Evolutionary conservation across 2,888 invertebrate species (phyloP), one percentile per base, ranked within the genome.

Genomic region (Cheilosia scutellata): DNA sequence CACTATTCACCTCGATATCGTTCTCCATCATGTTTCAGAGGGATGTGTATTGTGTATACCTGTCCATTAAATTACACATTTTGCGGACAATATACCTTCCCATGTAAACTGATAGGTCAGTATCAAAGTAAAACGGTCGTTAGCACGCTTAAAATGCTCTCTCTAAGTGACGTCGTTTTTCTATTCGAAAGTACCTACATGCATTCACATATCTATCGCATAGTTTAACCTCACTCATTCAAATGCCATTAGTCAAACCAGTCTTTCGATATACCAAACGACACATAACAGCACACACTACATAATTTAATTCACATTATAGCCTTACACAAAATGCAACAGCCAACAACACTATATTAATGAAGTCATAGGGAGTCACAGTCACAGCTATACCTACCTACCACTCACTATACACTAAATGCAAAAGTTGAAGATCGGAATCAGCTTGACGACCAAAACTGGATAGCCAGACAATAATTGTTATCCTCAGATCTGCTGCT

Each of bases 201-300:
- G 13, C 44, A 31, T 27, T 42, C 42, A 20, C 20, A 42, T 51
- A 27, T 25, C 27, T 51, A 51, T 27, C 11, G 51, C 11, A 44
- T 20, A 29, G 16, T 1, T 37, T 37, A 71, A 71, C 71, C 58
- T 49, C 16, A 37, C 58, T 71, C 60, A 68, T 77, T 68, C 53
- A 77, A 77, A 77, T 77, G 76, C 44, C 68, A 77, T 77, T 77
- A 77, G 68, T 68, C 76, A 77, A 77, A 77, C 76, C 42, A 68
- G 76, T 44, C 62, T 5, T 25, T 29, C n/a, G 16, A 29, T 7
- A 60, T 60, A 27, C 6, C 27, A 27, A 31, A 31, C 62, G 16
- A 16, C 44, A 16, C 44, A 47, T 31, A 62, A 62, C 44, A 47
- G n/a, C 44, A 31, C 5, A 62, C 62, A 13, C 31, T 20, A 37